Evolutionary conservation across 2,797 vertebrate genomes (phyloP), one percentile per base, ranked within the genome.

Genomic region (Sebastiscus tertius): DNA sequence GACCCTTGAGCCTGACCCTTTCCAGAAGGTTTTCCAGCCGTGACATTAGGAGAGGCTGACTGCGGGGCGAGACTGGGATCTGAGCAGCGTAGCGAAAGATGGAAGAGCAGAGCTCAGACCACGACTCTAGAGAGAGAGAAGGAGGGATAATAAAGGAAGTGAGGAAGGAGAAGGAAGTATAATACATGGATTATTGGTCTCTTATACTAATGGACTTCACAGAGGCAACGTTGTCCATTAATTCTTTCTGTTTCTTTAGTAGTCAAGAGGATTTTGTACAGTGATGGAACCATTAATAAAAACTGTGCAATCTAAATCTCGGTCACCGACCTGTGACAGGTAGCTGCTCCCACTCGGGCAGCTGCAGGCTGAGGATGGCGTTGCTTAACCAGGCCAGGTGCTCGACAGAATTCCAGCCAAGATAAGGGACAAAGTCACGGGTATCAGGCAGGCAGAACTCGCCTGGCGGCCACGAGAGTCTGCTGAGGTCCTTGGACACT

Each of bases 331-430:
- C 97, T 11, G 83, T 93, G 2, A 71, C 26, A 0, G 95, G 91
- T 0, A 94, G 94, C 62, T 94, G 94, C 75, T 96, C 95, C 94
- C 98, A 96, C 77, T 95, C 93, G 0, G 98, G 98, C 49, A 99
- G 95, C 93, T 97, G 97, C 88, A 99, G 96, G 87, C 95, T 96
- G 12, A 98, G 94, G 78, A 99, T 89, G 4, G 96, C 92, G 49
- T 95, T 93, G n/a, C 89, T 96, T 18, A 99, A 91, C 98, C 98
- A 99, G 64, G 94, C 90, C 84, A 98, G 93, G 76, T 99, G 97
- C 33, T 93, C 88, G 0, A 92, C 77, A 1, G 88, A 81, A 75
- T 99, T 99, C 98, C 98, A 99, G 24, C 94, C 94, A 74, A 95
- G 89, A 71, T 97, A 96, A 18, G 99, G 98, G 70, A 99, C 93